phyloP scores from a whole-genome alignment of 2,888 invertebrate species.

The Clostera curtula region DNA sequence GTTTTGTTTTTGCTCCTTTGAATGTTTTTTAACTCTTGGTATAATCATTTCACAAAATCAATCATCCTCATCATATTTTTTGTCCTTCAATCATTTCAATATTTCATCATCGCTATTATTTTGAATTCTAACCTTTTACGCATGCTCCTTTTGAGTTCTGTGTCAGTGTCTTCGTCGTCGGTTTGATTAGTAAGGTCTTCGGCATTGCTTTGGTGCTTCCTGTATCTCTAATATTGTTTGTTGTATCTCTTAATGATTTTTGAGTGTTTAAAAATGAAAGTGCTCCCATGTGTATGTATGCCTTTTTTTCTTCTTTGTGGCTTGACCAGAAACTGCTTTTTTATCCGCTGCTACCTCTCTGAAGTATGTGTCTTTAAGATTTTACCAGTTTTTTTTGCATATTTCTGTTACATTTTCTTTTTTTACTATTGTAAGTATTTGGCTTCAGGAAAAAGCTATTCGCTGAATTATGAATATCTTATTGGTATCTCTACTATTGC shows the following conservation, averaged over 20 bases:
- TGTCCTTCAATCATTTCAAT: conserved; percentile 3
- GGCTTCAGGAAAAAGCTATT: conserved; percentile 8
- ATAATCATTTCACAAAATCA: conserved; percentile 6
- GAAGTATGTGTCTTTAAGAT: conserved; percentile 3
- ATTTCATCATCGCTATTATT: conserved; percentile 5
- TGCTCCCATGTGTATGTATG: conserved; percentile 4
- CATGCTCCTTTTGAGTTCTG: conserved; percentile 4
- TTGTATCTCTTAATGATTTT: conserved; percentile 4
- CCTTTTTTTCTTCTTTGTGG: conserved; percentile 4
- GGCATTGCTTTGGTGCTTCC: conserved; percentile 2
- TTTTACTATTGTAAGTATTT: conserved; percentile 5
- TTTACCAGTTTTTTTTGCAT: conserved; percentile 4
- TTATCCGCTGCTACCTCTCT: conserved; percentile 3
- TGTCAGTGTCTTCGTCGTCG: conserved; percentile 1
- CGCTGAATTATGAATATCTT: conserved; percentile 7
- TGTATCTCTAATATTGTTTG: conserved; percentile 5
- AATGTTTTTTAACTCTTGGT: no score
- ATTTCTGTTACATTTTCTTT: conserved; percentile 2
- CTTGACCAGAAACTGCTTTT: conserved; percentile 5
- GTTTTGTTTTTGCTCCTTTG: no score
- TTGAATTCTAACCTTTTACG: conserved; percentile 2
- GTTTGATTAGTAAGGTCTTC: conserved; percentile 2
- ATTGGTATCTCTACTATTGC: conserved; percentile 6
- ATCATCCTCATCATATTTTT: conserved; percentile 6
- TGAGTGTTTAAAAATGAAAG: conserved; percentile 7